phyloP scores from a whole-genome alignment of 2,888 invertebrate species.

The Lepeophtheirus nordmannii region DNA sequence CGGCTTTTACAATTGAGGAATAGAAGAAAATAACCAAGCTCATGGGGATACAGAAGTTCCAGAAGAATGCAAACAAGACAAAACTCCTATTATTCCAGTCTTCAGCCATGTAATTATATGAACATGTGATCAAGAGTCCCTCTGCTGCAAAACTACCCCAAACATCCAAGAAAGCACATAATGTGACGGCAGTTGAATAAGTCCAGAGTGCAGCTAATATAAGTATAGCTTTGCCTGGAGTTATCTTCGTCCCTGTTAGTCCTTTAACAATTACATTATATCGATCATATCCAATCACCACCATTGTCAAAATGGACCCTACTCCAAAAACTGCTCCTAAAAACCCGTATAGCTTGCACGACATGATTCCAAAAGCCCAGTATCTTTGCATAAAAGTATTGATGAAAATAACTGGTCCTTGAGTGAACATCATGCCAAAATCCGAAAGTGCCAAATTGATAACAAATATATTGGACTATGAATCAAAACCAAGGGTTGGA shows the following conservation, averaged over 20 bases:
- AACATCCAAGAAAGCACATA: conserved; percentile 36
- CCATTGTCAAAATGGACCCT: conserved; percentile 36
- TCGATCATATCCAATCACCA: conserved; percentile 36
- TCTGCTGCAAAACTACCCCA: conserved; percentile 31
- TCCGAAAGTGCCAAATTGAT: conserved; percentile 82
- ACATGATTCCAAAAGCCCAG: conserved; percentile 32
- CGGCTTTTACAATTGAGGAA: conserved; percentile 52
- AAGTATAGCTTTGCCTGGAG: conserved; percentile 31
- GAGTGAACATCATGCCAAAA: conserved; percentile 68
- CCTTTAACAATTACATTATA: conserved; percentile 36
- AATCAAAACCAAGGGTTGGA: not conserved
- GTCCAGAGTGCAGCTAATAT: conserved; percentile 35
- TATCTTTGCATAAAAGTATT: conserved; percentile 36
- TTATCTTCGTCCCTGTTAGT: conserved; percentile 33
- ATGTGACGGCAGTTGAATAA: conserved; percentile 33
- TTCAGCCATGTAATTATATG: conserved; percentile 41
- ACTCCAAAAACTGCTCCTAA: conserved; percentile 35
- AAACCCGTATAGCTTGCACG: conserved; percentile 35
- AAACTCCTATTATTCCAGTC: conserved; percentile 42
- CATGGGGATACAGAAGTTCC: conserved; percentile 40
- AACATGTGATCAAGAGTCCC: conserved; percentile 37
- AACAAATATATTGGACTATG: conserved; percentile 66
- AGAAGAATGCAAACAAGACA: conserved; percentile 42
- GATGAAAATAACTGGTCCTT: conserved; percentile 66
- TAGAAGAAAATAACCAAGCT: conserved; percentile 45